Conservation (phyloP, 2,797 vertebrate species). For the Gallinago solitaria region DNA sequence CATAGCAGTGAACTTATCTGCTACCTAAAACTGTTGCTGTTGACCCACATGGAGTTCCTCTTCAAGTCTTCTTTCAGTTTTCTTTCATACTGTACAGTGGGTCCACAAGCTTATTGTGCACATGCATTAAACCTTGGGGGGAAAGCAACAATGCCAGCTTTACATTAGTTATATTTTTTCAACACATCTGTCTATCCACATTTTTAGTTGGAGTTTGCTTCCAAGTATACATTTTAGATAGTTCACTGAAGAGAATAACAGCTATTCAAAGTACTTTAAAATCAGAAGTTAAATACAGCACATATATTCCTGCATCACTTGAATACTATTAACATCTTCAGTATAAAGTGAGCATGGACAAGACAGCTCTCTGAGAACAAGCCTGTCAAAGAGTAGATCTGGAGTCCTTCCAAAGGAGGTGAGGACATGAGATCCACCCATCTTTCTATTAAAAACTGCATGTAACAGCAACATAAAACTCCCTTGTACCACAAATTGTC, state of each 20-base stretch:
- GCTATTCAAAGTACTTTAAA: neutral
- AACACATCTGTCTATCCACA: neutral
- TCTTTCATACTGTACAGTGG: conserved; percentile 85
- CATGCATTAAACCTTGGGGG: conserved; percentile 83
- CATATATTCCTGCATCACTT: neutral
- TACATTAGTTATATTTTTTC: conserved; percentile 45
- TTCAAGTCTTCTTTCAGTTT: conserved; percentile 75
- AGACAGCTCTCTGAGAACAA: neutral
- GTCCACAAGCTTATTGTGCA: conserved; percentile 85
- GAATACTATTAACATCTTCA: neutral
- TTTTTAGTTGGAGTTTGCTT: conserved; percentile 18
- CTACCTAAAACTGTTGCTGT: conserved; percentile 61
- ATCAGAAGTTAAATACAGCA: neutral
- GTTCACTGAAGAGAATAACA: neutral
- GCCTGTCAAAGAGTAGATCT: neutral
- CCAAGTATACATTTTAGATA: neutral
- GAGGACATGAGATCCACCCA: neutral
- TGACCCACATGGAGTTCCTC: conserved; percentile 68
- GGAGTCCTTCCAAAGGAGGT: neutral
- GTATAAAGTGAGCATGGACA: neutral
- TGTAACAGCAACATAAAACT: neutral
- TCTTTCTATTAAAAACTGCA: neutral
- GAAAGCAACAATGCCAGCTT: conserved; percentile 63
- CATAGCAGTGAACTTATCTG: conserved; percentile 74
- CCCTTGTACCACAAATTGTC: neutral